Evolutionary conservation across 2,888 invertebrate species (phyloP).

Genomic region (Drosophila ezoana): DNA sequence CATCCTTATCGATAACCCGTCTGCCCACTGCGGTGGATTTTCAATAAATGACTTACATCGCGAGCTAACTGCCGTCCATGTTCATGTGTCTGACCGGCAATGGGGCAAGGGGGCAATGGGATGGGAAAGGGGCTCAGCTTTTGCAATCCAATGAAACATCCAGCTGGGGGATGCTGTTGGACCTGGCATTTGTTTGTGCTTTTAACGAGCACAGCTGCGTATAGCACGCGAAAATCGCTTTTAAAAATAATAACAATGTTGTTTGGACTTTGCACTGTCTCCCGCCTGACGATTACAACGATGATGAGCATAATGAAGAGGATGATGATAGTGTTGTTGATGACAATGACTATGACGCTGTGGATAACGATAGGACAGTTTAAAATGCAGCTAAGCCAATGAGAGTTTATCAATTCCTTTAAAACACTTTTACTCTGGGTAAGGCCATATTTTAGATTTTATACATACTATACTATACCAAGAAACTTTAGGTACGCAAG

Average conservation of each 20-base stretch:
- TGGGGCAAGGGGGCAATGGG: neutral
- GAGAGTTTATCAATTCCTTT: no score
- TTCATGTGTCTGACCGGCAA: constrained; percentile 22
- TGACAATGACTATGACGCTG: neutral
- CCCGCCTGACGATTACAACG: constrained; percentile 1
- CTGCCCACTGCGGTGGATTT: constrained; percentile 56
- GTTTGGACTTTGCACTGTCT: constrained; percentile 17
- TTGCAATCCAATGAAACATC: constrained; percentile 13
- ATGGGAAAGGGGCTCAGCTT: neutral
- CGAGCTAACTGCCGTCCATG: constrained; percentile 55
- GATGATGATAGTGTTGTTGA: neutral
- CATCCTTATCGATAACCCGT: neutral
- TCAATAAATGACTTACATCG: constrained; percentile 75
- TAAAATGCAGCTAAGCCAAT: neutral
- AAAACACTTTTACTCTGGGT: no score
- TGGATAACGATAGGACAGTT: neutral
- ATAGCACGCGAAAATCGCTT: constrained; percentile 66
- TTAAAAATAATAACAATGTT: constrained; percentile 73
- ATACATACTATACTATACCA: no score
- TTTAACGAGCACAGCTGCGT: constrained; percentile 75
- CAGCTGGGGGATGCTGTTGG: constrained; percentile 8
- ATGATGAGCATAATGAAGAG: constrained; percentile 2
- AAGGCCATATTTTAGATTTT: no score
- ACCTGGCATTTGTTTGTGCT: constrained; percentile 55
- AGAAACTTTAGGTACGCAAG: no score